phyloP scores from a whole-genome alignment of 64 coral and sea anemone genomes.

The Dendrophyllia cribrosa region DNA sequence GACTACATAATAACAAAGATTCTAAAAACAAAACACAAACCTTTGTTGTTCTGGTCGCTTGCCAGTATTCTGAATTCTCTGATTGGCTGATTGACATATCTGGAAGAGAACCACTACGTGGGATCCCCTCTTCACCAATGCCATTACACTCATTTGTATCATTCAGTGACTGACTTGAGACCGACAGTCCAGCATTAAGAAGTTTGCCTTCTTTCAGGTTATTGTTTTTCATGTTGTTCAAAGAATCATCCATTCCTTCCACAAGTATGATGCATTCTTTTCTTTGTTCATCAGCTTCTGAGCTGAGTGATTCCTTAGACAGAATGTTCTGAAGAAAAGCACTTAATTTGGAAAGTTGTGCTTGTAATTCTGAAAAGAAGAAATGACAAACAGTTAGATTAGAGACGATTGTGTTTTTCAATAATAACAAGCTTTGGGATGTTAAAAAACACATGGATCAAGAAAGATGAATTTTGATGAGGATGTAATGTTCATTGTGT shows the following conservation, averaged over 20 bases:
- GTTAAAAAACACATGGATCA: too few species aligned
- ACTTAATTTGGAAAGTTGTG: constrained; percentile 66
- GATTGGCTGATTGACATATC: constrained; percentile 54
- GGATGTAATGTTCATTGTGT: too few species aligned
- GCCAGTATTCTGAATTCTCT: constrained; percentile 15
- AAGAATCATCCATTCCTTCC: constrained; percentile 58
- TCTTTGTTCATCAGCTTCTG: constrained; percentile 68
- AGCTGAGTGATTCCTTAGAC: constrained; percentile 71
- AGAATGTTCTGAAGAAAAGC: constrained; percentile 82
- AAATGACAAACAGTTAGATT: too few species aligned
- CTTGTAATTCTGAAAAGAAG: constrained; percentile 60
- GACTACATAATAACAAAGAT: not conserved
- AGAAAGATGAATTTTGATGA: too few species aligned
- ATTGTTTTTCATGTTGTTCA: constrained; percentile 48
- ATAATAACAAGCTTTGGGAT: too few species aligned
- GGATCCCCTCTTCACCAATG: constrained; percentile 52
- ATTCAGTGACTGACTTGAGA: constrained; percentile 80
- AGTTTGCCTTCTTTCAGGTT: constrained; percentile 43
- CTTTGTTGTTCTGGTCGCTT: constrained; percentile 35
- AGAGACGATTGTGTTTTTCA: too few species aligned
- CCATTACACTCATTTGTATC: constrained; percentile 69
- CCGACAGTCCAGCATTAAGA: constrained; percentile 74
- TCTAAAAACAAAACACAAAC: not conserved
- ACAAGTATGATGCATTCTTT: constrained; percentile 73
- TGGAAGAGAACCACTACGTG: constrained; percentile 87